Percentiles rank a stretch among this genome's conserved stretches.
phyloP scores from a whole-genome alignment of 64 coral and sea anemone genomes.

The Cladopsammia gracilis region DNA sequence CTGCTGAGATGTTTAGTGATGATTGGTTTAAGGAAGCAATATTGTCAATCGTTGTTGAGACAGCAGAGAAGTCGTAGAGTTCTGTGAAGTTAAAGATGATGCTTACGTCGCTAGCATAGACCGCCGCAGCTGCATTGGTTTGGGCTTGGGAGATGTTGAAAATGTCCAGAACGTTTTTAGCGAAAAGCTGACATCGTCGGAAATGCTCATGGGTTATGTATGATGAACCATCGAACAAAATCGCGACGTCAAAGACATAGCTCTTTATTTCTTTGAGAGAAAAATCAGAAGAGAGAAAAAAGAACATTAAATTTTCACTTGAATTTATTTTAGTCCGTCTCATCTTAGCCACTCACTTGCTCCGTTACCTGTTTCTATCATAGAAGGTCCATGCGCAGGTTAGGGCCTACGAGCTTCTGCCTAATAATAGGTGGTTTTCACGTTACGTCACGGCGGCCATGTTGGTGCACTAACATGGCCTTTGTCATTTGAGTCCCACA shows the following conservation, averaged over 20 bases:
- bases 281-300: background rate
- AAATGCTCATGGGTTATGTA: background rate
- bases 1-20: background rate
- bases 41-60: background rate
- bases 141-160: background rate
- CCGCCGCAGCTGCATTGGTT: background rate
- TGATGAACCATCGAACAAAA: slow-evolving; percentile 11
- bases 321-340: too few species aligned
- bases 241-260: background rate
- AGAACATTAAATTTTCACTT: too few species aligned
- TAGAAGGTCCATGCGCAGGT: too few species aligned
- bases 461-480: too few species aligned
- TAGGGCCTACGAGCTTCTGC: too few species aligned
- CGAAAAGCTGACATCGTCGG: background rate
- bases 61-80: background rate
- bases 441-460: too few species aligned
- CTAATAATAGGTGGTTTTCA: too few species aligned
- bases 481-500: too few species aligned
- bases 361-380: too few species aligned
- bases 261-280: background rate
- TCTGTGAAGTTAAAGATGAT: slow-evolving; percentile 1
- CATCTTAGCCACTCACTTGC: too few species aligned
- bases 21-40: slow-evolving; percentile 2
- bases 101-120: background rate
- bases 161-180: background rate